These are phyloP conservation scores for Leptopilina myrica DNA, from an alignment of 2,888 invertebrate genomes.

Conservation along the genomic window DNA sequence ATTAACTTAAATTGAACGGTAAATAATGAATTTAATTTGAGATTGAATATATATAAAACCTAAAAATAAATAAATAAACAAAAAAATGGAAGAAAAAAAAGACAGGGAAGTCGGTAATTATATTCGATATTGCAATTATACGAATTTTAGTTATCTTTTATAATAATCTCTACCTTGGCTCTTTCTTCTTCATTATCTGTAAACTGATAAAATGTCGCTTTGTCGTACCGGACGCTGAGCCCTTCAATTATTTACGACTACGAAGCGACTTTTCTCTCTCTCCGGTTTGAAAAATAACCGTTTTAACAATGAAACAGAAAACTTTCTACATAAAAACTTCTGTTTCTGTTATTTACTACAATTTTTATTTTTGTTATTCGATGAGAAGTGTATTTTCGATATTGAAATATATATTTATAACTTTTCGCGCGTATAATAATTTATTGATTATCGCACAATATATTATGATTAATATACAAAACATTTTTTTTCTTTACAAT, in stretches of 20 bases:
- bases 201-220: conserved; percentile 37
- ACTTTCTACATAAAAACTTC: background rate
- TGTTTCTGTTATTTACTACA: background rate
- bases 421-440: too few relatives aligned
- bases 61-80: background rate
- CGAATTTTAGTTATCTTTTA: conserved; percentile 13
- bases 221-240: conserved; percentile 30
- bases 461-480: too few relatives aligned
- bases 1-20: too few relatives aligned
- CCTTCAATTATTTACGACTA: conserved; percentile 27
- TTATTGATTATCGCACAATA: too few relatives aligned
- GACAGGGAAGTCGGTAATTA: background rate
- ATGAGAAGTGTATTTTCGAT: too few relatives aligned
- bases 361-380: background rate
- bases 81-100: background rate
- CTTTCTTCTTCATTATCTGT: conserved; percentile 18
- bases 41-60: background rate
- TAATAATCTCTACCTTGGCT: conserved; percentile 1
- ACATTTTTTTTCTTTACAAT: too few relatives aligned
- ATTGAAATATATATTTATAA: too few relatives aligned
- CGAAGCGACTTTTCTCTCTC: background rate
- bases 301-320: conserved; percentile 17
- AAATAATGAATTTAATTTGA: background rate
- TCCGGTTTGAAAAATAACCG: background rate
- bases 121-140: conserved; percentile 6